A percentile compares a stretch with the other conserved stretches of the same genome.
Evolutionary conservation across 2,113 vertebrate genomes (phyloP).

Genomic region (Plectropomus leopardus): DNA sequence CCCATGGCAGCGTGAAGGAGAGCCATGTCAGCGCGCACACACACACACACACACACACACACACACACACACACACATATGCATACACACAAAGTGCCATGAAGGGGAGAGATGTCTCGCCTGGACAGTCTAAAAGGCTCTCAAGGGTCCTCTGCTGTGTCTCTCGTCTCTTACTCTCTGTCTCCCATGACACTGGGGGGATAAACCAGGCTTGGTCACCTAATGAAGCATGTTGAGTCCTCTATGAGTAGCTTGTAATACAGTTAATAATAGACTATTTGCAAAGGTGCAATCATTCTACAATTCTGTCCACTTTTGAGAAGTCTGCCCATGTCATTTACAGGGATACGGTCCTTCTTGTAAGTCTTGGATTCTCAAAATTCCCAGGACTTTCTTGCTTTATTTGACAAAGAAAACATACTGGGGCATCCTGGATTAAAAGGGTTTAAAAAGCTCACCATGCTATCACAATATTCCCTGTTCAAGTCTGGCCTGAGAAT

Average conservation of each 20-base stretch:
- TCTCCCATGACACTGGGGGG: constrained; percentile 60
- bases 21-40: constrained; percentile 57
- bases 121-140: constrained; percentile 69
- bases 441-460: neutral
- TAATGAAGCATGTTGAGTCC: constrained; percentile 70
- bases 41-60: constrained; percentile 34
- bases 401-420: neutral
- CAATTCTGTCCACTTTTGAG: constrained; percentile 18
- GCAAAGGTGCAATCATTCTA: constrained; percentile 35
- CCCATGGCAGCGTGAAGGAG: constrained; percentile 75
- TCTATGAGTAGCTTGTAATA: constrained; percentile 59
- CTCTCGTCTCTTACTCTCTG: constrained; percentile 32
- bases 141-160: constrained; percentile 59
- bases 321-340: constrained; percentile 23
- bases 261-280: constrained; percentile 46
- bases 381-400: neutral
- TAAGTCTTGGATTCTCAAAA: constrained; percentile 12
- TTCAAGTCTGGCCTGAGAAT: neutral
- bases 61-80: constrained; percentile 33
- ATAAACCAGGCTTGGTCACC: constrained; percentile 61
- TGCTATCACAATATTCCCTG: neutral
- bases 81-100: constrained; percentile 76
- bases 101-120: constrained; percentile 82
- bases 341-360: constrained; percentile 14
- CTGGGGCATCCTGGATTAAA: neutral